Evolutionary conservation across 2,888 invertebrate species (phyloP).

Genomic region (Nipponacmea schrenckii): DNA sequence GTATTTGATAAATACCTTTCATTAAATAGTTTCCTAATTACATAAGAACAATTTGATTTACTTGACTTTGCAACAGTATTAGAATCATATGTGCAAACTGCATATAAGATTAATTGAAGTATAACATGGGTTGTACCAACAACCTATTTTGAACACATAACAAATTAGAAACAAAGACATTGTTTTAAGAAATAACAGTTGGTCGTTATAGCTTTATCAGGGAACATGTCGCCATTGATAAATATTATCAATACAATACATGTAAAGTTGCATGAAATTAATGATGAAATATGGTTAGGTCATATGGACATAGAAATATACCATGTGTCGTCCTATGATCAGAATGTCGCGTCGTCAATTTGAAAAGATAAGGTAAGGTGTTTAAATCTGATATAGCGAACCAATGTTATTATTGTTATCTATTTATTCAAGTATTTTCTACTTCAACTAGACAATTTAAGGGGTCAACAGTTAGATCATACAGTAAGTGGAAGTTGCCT

Average conservation of each 20-base stretch:
- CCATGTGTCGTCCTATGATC: not conserved
- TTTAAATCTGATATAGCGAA: not conserved
- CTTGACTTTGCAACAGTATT: no score
- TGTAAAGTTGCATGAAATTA: conserved; percentile 1
- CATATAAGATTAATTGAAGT: no score
- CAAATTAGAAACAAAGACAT: no score
- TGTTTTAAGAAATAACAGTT: no score
- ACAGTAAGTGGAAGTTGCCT: not conserved
- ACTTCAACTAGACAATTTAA: not conserved
- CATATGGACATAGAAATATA: not conserved
- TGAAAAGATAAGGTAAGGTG: conserved; percentile 4
- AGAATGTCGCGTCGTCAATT: not conserved
- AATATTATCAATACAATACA: not conserved
- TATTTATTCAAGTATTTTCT: not conserved
- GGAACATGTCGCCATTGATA: not conserved
- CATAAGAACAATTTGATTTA: no score
- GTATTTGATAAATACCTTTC: no score
- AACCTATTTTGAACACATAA: no score
- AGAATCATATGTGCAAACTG: no score
- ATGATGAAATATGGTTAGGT: conserved; percentile 1
- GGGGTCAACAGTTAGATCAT: not conserved
- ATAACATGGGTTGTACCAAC: no score
- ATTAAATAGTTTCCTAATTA: no score
- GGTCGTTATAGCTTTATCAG: no score
- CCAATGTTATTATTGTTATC: conserved; percentile 3